Evolutionary conservation across 53 echinoderm and acorn worm genomes (phyloP), one percentile per base, ranked within the genome.

Genomic region (Paracentrotus lividus): DNA sequence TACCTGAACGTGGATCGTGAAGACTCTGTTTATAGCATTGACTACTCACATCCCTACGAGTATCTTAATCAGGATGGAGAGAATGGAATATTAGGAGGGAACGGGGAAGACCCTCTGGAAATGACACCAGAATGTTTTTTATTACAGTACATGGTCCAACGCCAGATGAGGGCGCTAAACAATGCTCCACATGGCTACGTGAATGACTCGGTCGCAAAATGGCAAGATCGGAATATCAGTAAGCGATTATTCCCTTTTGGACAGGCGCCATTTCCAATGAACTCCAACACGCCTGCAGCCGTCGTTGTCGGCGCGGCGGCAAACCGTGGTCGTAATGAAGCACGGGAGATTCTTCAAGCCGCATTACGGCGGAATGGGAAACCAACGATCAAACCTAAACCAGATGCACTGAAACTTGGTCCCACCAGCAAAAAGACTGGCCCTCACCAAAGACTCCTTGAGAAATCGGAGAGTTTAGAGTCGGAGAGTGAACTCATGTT

Each of bases 11-110:
- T 96, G 5, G 81, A 90, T 21, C 93, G 93, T 29, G 95, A 96
- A 77, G 94, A 92, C n/a, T 90, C 93, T 65, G 93, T 95, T 40
- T 95, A 81, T 61, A 94, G 94, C 65, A 90, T 89, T n/a, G 96
- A 96, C 55, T 96, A 96, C 78, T 96, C 96, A 24, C 93, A 96
- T 52, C 96, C 96, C 0, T 96, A 96, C 53, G 96, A 96, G 54
- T 95, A 65, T 53, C 90, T 96, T 0, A 88, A 75, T 33, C 91
- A 93, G 89, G 94, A 96, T 81, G 90, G 65, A 0, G 92, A 77
- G 68, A 93, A 49, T 94, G 94, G 96, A 89, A n/a, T 90, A 85
- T 68, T 94, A 84, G 26, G 96, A 92, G 6, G 81, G 1, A 67
- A 49, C 23, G 72, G 90, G 49, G 72, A 68, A 29, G 90, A 90